A percentile compares a stretch with the other conserved stretches of the same genome.
Evolutionary conservation across 1,140 invertebrate species (phyloP).

Genomic region (Pseudomyrmex gracilis): DNA sequence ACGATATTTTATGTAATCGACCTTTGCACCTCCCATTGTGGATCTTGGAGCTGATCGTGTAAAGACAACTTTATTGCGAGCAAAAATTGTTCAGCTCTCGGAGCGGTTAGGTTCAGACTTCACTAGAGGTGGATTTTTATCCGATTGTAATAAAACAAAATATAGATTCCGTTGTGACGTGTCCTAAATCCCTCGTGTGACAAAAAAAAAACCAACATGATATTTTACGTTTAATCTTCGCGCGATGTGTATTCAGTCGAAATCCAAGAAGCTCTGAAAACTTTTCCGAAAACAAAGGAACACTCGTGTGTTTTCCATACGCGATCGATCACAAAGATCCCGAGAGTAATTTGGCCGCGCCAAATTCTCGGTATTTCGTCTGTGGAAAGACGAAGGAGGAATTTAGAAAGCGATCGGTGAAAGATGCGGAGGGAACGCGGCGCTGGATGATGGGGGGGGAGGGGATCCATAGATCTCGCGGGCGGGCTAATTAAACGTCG

Average conservation of each 20-base stretch:
- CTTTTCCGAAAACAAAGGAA: not conserved
- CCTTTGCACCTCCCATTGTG: constrained; percentile 54
- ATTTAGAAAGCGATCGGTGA: constrained; percentile 20
- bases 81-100: constrained; percentile 41
- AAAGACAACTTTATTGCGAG: constrained; percentile 53
- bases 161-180: constrained; percentile 11
- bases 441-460: not conserved
- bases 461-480: constrained; percentile 76
- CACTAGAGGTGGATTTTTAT: constrained; percentile 34
- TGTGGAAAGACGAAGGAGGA: constrained; percentile 17
- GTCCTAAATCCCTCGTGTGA: not conserved
- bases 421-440: constrained; percentile 9
- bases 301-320: not conserved
- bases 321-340: constrained; percentile 26
- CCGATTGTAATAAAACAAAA: not conserved
- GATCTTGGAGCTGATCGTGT: constrained; percentile 45
- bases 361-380: constrained; percentile 14
- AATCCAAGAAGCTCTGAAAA: not conserved
- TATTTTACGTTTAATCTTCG: not conserved
- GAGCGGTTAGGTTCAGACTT: not conserved
- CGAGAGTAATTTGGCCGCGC: not conserved
- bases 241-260: not conserved
- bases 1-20: constrained; percentile 42
- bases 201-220: not conserved
- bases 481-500: constrained; percentile 78